Percentiles rank a stretch among this genome's conserved stretches.
These are phyloP conservation scores for Nezara viridula DNA, from an alignment of 2,888 invertebrate species.

Conservation along the genomic window DNA sequence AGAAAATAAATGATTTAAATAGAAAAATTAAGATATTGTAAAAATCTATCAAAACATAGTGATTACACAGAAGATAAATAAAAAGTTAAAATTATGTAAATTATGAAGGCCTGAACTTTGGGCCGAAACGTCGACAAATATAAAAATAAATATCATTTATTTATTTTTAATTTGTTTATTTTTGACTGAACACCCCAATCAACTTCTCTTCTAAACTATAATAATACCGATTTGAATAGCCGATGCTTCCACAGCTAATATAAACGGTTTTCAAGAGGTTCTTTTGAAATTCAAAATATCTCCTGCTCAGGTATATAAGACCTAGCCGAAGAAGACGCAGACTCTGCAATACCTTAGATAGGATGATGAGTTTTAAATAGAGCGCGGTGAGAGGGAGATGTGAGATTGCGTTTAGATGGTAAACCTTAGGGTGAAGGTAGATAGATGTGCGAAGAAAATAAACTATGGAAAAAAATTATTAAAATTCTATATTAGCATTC, in stretches of 20 bases:
- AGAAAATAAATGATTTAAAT: no score
- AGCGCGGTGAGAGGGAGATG: background rate
- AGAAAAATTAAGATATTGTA: no score
- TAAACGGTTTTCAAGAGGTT: background rate
- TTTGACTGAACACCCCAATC: no score
- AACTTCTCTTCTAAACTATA: background rate
- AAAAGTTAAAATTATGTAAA: no score
- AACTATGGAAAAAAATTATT: background rate
- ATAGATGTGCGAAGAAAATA: background rate
- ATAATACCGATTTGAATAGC: background rate
- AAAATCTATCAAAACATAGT: no score
- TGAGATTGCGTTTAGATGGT: background rate
- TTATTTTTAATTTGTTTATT: no score
- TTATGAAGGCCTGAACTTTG: no score
- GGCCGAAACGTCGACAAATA: no score
- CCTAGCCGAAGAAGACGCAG: background rate
- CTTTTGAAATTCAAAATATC: constrained; percentile 15
- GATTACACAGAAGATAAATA: no score
- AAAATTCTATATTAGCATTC: no score
- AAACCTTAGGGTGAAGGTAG: background rate
- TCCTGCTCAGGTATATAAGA: background rate
- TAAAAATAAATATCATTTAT: no score
- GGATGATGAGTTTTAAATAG: constrained; percentile 25
- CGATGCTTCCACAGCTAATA: background rate
- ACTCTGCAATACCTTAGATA: background rate